Evolutionary conservation across 2,888 invertebrate genomes (phyloP), one percentile per base, ranked within the genome.

Genomic region (Andrena bucephala): DNA sequence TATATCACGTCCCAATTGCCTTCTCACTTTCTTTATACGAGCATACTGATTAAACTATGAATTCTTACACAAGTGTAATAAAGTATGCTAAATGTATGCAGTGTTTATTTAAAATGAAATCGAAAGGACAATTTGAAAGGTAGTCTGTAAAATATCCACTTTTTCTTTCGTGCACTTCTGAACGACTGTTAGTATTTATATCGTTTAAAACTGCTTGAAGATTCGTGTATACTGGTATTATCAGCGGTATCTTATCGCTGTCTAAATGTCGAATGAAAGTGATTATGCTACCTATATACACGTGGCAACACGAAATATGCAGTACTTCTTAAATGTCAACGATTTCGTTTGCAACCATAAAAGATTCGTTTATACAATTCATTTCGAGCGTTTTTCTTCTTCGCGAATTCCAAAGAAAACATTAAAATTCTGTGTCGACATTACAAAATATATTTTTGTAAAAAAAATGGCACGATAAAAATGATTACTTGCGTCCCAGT

Each of bases 221-320:
- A 36, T 20, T 2, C 36, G 20, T 16, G 42, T 42, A 42, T 3
- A 20, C 20, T 20, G 24, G n/a, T 24, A 24, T 60, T 31, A 6
- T 54, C 13, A 29, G 8, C 2, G 20, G 62, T 62, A 62, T 50
- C 68, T 68, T 68, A 75, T 52, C 50, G 60, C 16, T 29, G 24
- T 48, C 2, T 42, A n/a, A 27, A 6, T 60, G 31, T 31, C 10
- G 31, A 8, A 62, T 24, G 20, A 29, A 65, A 33, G n/a, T 36
- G 42, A 27, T 62, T 52, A 0, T n/a, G 5, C 33, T 4, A 20
- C 20, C 20, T 20, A 36, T n/a, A 4, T 59, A 24, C 1, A 20
- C 1, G 24, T 57, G 27, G 0, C 13, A 24, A 27, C 10, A 27
- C 13, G 3, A 57, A 57, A 57, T 57, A 4, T 3, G 13, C 27